phyloP scores from a whole-genome alignment of 2,888 invertebrate genomes.

The Trachelus tabidus region DNA sequence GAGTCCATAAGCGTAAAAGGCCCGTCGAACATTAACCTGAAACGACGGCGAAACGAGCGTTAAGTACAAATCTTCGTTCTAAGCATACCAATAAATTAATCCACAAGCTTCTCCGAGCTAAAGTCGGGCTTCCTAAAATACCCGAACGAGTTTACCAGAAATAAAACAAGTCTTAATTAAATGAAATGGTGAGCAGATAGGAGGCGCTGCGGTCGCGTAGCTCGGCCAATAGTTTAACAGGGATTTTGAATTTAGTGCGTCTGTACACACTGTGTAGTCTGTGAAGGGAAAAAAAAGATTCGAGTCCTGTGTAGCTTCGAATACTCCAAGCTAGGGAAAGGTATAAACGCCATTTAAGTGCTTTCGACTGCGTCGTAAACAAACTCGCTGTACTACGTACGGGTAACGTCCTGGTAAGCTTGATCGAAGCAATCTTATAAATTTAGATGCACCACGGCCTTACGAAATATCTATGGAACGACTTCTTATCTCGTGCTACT shows the following conservation, averaged over 20 bases:
- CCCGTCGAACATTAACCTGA: conserved; percentile 23
- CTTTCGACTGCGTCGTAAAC: background rate
- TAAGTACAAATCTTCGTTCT: conserved; percentile 18
- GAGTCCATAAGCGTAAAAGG: background rate
- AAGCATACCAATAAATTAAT: conserved; percentile 44
- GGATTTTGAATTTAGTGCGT: conserved; percentile 40
- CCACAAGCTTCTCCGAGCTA: conserved; percentile 26
- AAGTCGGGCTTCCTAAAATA: conserved; percentile 50
- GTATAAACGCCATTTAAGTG: conserved; percentile 3
- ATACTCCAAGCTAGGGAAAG: conserved; percentile 5
- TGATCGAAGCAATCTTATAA: background rate
- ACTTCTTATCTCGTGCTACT: background rate
- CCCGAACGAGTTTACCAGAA: conserved; percentile 53
- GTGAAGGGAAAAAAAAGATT: conserved; percentile 11
- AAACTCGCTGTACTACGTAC: background rate
- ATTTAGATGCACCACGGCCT: background rate
- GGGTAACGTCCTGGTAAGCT: background rate
- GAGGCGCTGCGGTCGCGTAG: conserved; percentile 22
- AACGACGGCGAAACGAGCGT: conserved; percentile 9
- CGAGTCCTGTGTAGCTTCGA: conserved; percentile 1
- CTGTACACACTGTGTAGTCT: conserved; percentile 10
- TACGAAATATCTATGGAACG: background rate
- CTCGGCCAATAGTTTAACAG: conserved; percentile 31
- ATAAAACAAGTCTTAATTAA: conserved; percentile 59
- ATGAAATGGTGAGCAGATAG: conserved; percentile 40